Conservation (phyloP, 2,888 invertebrate genomes). For the Polymixis flavicincta region DNA sequence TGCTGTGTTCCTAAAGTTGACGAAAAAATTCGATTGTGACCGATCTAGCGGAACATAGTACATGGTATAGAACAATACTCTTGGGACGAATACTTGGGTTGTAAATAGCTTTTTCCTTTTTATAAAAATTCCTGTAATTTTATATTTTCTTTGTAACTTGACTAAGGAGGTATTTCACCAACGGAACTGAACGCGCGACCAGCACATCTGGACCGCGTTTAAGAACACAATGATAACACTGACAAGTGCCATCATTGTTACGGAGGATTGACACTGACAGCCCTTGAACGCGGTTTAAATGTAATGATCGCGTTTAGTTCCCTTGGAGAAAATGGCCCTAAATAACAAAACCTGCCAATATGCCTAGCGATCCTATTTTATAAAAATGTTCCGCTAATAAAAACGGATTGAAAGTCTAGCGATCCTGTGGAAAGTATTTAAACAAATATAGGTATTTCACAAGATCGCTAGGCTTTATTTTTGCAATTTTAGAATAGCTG, state of each 20-base stretch:
- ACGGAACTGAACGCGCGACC: too few relatives aligned
- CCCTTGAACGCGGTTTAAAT: too few relatives aligned
- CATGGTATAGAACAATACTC: constrained; percentile 31
- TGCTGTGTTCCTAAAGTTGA: too few relatives aligned
- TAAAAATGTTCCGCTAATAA: background rate
- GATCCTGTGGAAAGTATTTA: background rate
- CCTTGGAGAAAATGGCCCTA: background rate
- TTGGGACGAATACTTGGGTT: background rate
- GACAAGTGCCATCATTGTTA: too few relatives aligned
- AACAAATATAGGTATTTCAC: background rate
- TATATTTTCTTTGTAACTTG: background rate
- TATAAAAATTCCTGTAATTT: constrained; percentile 3
- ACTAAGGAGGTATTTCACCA: background rate
- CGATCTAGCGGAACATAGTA: background rate
- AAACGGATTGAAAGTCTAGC: background rate
- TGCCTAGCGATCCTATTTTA: background rate
- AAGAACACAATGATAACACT: too few relatives aligned
- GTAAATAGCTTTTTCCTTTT: constrained; percentile 27
- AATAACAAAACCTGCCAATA: constrained; percentile 5
- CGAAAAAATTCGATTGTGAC: background rate
- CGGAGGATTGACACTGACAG: too few relatives aligned
- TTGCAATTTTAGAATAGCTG: background rate
- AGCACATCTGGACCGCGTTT: too few relatives aligned
- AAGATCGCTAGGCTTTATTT: background rate
- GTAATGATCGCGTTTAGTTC: too few relatives aligned